Evolutionary conservation across 2,113 vertebrate genomes (phyloP).

Genomic region (Sinocyclocheilus rhinocerous): DNA sequence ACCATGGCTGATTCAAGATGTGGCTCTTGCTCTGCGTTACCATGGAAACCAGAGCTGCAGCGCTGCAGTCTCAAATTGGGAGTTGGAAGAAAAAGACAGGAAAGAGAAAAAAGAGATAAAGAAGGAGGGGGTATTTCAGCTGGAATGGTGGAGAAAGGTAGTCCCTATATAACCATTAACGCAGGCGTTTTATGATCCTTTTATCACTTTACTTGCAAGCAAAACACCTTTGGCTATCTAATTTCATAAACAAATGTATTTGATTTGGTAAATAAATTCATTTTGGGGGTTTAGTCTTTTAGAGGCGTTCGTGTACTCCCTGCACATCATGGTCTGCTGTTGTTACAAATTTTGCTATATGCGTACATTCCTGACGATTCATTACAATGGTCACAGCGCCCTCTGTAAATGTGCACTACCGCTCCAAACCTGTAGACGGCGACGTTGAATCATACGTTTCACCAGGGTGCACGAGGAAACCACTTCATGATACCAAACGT

Average conservation of each 20-base stretch:
- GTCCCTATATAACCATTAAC: background rate
- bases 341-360: background rate
- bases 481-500: background rate
- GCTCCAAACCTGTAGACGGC: conserved; percentile 31
- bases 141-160: conserved; percentile 20
- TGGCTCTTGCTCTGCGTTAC: conserved; percentile 76
- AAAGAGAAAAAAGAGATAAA: background rate
- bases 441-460: background rate
- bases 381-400: conserved; percentile 5
- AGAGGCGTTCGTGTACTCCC: background rate
- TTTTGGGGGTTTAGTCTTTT: background rate
- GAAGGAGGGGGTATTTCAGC: conserved; percentile 41
- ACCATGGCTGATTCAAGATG: conserved; percentile 68
- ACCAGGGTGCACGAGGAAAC: background rate
- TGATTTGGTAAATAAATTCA: background rate
- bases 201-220: too few relatives aligned
- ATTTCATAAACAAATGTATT: background rate
- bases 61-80: conserved; percentile 78
- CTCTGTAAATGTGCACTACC: background rate
- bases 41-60: conserved; percentile 79
- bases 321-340: background rate
- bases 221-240: background rate
- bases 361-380: background rate
- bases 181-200: background rate
- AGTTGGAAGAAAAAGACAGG: conserved; percentile 64